A percentile compares a stretch with the other conserved stretches of the same genome.
Conservation (phyloP, 2,113 vertebrate species). For the Aspiorhynchus laticeps region DNA sequence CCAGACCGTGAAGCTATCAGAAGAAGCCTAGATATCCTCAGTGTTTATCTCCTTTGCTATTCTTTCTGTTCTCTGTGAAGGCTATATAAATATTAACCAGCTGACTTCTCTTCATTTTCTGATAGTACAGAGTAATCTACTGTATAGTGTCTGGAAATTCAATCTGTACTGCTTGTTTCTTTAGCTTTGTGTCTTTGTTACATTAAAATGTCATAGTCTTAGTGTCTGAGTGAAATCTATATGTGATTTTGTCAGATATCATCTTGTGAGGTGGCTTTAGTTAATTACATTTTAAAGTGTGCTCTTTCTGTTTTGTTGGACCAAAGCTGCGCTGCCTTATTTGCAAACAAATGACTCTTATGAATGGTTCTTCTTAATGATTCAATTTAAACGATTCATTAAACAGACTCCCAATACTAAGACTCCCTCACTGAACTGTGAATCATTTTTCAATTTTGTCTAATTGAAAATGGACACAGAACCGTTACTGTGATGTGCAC, state of each 20-base stretch:
- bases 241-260: neutral
- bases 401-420: neutral
- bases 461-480: neutral
- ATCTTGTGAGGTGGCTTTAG: neutral
- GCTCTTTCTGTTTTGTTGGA: neutral
- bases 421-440: neutral
- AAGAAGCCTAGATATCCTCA: conserved; percentile 77
- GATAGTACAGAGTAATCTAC: conserved; percentile 62
- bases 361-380: conserved; percentile 8
- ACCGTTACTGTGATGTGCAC: neutral
- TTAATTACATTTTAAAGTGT: neutral
- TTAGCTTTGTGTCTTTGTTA: neutral
- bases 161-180: conserved; percentile 10
- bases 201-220: too few relatives aligned
- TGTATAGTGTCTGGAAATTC: conserved; percentile 52
- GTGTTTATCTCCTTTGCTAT: conserved; percentile 64
- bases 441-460: neutral
- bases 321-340: neutral
- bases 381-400: conserved; percentile 17
- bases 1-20: conserved; percentile 77
- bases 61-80: conserved; percentile 66
- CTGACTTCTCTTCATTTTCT: conserved; percentile 65
- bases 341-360: conserved; percentile 7
- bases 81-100: conserved; percentile 68
- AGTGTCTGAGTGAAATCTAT: too few relatives aligned